These are phyloP conservation scores for Seladonia tumulorum DNA, from an alignment of 2,888 invertebrate genomes.

Conservation along the genomic window DNA sequence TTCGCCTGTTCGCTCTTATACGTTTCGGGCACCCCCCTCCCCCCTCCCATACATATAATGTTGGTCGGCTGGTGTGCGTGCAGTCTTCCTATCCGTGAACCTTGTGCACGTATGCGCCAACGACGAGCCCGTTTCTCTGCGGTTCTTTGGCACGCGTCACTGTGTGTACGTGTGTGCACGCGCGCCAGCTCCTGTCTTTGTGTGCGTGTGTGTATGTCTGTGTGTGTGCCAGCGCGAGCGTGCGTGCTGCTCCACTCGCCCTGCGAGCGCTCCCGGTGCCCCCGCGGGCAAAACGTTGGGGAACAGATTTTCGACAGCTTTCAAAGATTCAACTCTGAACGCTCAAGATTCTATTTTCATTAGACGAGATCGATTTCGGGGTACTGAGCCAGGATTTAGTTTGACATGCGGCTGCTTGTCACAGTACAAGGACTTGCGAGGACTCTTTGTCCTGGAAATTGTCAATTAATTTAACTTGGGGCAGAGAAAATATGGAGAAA, in stretches of 20 bases:
- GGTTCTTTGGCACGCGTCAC: constrained; percentile 6
- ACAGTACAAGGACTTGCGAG: no score
- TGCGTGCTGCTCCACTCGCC: not conserved
- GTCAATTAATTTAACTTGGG: not conserved
- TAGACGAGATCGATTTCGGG: not conserved
- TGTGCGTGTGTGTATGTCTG: not conserved
- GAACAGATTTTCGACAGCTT: not conserved
- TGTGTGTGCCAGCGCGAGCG: not conserved
- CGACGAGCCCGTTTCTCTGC: constrained; percentile 8
- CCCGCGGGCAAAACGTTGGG: not conserved
- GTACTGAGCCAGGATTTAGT: not conserved
- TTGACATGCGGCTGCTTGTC: no score
- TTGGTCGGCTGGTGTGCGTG: constrained; percentile 32
- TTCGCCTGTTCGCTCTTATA: constrained; percentile 82
- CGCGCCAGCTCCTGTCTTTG: not conserved
- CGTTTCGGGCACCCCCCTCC: constrained; percentile 74
- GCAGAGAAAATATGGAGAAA: not conserved
- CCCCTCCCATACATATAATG: constrained; percentile 60
- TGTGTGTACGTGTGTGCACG: not conserved
- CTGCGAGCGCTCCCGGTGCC: not conserved
- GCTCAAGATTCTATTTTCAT: not conserved
- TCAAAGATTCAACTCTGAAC: not conserved
- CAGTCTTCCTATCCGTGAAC: not conserved
- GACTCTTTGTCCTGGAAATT: not conserved
- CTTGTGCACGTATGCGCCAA: not conserved